These are phyloP conservation scores for human (Homo sapiens) DNA, from an alignment of 2,113 vertebrate species.

Conservation along the genomic window GRCh38 chr13:37381001-37381500, in stretches of 20 bases:
- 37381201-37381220: background rate
- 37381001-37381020: background rate
- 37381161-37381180: slow-evolving; percentile 25
- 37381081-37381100: background rate
- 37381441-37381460: background rate
- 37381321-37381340: background rate
- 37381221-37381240: background rate
- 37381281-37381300: background rate
- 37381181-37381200: background rate
- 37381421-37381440: background rate
- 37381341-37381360: background rate
- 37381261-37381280: slow-evolving; percentile 1
- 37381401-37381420: background rate
- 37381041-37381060: background rate
- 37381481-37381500: background rate
- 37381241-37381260: background rate
- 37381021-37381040: background rate
- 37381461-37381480: slow-evolving; percentile 16
- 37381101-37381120: background rate
- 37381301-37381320: background rate
- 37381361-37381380: background rate
- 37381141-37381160: background rate
- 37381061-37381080: background rate
- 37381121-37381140: background rate
- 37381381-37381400: background rate